These are phyloP conservation scores for Asarcornis scutulata DNA, from an alignment of 2,113 vertebrate genomes.

Conservation along the genomic window DNA sequence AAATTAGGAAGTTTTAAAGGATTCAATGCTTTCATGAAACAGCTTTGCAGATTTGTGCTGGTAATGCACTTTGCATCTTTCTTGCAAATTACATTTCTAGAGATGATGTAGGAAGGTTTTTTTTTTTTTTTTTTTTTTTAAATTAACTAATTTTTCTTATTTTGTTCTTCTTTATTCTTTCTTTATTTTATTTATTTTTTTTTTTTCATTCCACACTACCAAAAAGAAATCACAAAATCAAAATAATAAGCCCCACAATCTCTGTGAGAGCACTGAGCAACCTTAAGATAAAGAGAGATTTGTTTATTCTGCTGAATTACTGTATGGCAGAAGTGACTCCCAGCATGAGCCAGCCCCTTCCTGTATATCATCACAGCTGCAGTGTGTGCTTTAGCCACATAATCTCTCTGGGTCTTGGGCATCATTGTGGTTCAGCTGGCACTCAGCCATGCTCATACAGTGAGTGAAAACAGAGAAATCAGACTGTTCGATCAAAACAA, in stretches of 20 bases:
- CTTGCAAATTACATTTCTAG: neutral
- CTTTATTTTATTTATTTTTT: neutral
- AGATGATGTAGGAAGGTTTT: neutral
- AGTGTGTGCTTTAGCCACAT: neutral
- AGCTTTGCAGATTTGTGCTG: neutral
- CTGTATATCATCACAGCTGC: neutral
- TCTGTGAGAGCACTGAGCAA: neutral
- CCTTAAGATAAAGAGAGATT: neutral
- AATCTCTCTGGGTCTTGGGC: neutral
- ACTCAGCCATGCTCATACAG: neutral
- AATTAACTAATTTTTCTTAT: neutral
- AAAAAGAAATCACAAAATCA: neutral
- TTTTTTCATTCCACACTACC: neutral
- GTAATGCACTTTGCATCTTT: neutral
- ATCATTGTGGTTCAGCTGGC: neutral
- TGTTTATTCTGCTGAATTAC: neutral
- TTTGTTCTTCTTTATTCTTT: neutral
- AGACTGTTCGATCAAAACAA: neutral
- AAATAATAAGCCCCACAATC: neutral
- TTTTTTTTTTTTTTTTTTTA: neutral
- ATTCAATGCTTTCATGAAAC: neutral
- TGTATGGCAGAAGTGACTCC: constrained; percentile 15
- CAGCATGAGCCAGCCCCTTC: neutral
- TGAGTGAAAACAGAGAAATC: neutral
- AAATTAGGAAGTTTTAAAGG: neutral